Conservation (phyloP, 2,888 invertebrate genomes). For the Andrena bicolor region DNA sequence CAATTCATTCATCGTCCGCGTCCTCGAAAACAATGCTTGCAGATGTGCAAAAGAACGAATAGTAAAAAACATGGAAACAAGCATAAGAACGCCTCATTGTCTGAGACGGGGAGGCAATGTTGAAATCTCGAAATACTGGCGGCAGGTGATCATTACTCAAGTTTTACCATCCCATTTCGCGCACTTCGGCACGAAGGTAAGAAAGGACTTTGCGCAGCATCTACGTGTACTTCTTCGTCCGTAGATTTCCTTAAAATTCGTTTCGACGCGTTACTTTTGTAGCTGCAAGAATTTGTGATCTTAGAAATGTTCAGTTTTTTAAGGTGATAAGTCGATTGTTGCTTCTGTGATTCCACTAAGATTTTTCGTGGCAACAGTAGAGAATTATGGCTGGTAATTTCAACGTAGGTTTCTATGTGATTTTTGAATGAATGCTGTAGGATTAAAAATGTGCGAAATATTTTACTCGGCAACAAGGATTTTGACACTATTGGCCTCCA, state of each 20-base stretch:
- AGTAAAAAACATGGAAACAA: not conserved
- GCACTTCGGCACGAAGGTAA: conserved; percentile 3
- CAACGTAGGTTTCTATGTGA: too few relatives aligned
- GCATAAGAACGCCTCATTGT: conserved; percentile 18
- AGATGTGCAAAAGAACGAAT: not conserved
- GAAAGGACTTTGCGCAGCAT: not conserved
- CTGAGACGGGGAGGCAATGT: not conserved
- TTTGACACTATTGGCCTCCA: too few relatives aligned
- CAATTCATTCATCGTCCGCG: conserved; percentile 47
- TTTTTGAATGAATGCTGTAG: too few relatives aligned
- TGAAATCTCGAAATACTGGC: conserved; percentile 16
- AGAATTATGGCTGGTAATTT: not conserved
- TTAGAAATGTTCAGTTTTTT: too few relatives aligned
- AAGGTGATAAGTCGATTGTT: too few relatives aligned
- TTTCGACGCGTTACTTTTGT: not conserved
- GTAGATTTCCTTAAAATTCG: conserved; percentile 7
- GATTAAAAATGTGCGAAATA: too few relatives aligned
- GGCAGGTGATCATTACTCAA: conserved; percentile 3
- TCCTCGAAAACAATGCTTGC: conserved; percentile 1
- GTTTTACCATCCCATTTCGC: conserved; percentile 13
- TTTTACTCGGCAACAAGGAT: too few relatives aligned
- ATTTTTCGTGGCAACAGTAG: too few relatives aligned
- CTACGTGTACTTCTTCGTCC: not conserved
- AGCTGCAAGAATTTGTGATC: too few relatives aligned
- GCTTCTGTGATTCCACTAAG: too few relatives aligned